These are phyloP conservation scores for Eolophus roseicapilla DNA, from an alignment of 2,113 vertebrate genomes.

Conservation along the genomic window DNA sequence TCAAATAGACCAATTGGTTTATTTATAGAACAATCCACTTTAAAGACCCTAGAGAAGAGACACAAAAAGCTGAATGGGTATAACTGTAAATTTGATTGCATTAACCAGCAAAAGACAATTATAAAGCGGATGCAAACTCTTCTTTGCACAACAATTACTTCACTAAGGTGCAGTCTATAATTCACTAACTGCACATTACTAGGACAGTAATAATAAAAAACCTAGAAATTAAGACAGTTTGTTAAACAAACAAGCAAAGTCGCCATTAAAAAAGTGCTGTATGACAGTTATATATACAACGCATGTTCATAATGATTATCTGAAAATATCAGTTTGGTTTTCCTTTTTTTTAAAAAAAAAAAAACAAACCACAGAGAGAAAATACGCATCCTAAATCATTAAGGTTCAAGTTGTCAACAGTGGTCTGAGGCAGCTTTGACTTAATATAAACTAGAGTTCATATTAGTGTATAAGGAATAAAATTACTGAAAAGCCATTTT, in stretches of 20 bases:
- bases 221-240: background rate
- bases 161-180: background rate
- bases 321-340: background rate
- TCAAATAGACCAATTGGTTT: background rate
- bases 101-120: background rate
- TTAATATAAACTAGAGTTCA: background rate
- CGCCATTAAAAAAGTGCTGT: background rate
- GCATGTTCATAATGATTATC: background rate
- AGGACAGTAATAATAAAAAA: background rate
- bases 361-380: background rate
- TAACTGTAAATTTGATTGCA: background rate
- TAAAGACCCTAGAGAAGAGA: background rate
- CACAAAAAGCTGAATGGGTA: background rate
- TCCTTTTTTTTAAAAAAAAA: background rate
- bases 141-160: background rate
- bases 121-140: background rate
- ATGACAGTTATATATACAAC: background rate
- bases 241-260: constrained; percentile 1
- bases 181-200: background rate
- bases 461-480: background rate
- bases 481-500: background rate
- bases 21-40: background rate
- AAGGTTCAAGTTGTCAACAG: background rate
- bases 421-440: background rate
- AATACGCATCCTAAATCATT: background rate